Evolutionary conservation across 2,888 invertebrate genomes (phyloP).

Genomic region (Tyria jacobaeae): DNA sequence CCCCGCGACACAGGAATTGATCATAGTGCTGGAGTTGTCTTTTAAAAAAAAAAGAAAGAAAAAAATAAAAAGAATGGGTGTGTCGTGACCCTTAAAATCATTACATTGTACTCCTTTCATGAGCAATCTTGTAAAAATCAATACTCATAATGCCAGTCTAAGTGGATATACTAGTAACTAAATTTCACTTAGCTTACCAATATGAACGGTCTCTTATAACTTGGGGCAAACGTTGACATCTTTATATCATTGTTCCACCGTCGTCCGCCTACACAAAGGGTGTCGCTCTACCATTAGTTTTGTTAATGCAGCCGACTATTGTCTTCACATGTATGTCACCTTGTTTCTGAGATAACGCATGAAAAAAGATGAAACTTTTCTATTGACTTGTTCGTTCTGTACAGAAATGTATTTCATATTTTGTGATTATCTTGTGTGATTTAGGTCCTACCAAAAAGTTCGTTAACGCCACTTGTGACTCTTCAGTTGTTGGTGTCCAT

Average conservation of each 20-base stretch:
- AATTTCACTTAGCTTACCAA: not conserved
- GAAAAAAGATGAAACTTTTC: conserved; percentile 9
- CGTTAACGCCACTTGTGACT: too few relatives aligned
- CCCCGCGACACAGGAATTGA: too few relatives aligned
- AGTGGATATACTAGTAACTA: not conserved
- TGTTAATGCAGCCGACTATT: conserved; percentile 39
- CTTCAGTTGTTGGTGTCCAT: too few relatives aligned
- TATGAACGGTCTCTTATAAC: conserved; percentile 10
- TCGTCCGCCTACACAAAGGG: conserved; percentile 29
- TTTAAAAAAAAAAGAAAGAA: too few relatives aligned
- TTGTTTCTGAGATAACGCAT: conserved; percentile 17
- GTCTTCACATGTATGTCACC: conserved; percentile 18
- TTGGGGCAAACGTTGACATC: conserved; percentile 23
- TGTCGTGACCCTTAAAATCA: too few relatives aligned
- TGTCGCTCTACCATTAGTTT: conserved; percentile 34
- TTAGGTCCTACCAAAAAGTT: too few relatives aligned
- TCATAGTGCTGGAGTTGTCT: too few relatives aligned
- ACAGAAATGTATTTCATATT: not conserved
- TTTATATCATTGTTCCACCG: conserved; percentile 34
- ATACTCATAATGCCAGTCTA: too few relatives aligned
- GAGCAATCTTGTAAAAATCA: too few relatives aligned
- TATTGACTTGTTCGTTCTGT: conserved; percentile 1
- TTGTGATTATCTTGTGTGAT: not conserved
- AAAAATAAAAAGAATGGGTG: too few relatives aligned
- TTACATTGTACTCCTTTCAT: too few relatives aligned